Conservation (phyloP, 2,888 invertebrate genomes). For the Spisula subtruncata region DNA sequence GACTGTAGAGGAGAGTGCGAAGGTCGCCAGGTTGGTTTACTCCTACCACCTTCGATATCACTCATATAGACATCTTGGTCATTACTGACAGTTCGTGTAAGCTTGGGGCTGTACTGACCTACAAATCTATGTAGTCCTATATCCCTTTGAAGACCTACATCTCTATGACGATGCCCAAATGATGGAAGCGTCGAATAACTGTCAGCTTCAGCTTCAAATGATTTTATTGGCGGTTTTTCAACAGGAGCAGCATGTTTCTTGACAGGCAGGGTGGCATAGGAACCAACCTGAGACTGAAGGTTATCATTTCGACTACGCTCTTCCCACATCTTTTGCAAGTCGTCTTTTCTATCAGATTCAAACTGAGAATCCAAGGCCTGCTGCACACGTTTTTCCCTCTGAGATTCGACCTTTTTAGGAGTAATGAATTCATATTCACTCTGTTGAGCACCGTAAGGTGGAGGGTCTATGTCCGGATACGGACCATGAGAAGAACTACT, state of each 20-base stretch:
- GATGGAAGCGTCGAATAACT: constrained; percentile 79
- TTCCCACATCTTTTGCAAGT: constrained; percentile 54
- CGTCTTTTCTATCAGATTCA: constrained; percentile 13
- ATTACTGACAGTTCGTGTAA: constrained; percentile 48
- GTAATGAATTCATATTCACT: constrained; percentile 58
- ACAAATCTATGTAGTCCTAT: not conserved
- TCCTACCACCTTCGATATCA: constrained; percentile 67
- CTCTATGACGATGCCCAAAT: constrained; percentile 44
- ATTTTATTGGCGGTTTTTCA: constrained; percentile 37
- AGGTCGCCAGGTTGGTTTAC: constrained; percentile 67
- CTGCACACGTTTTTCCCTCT: constrained; percentile 57
- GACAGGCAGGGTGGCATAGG: constrained; percentile 74
- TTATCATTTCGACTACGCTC: constrained; percentile 18
- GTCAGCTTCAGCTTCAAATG: constrained; percentile 69
- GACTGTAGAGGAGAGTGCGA: constrained; percentile 49
- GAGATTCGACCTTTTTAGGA: constrained; percentile 58
- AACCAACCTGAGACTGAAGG: constrained; percentile 55
- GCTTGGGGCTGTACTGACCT: constrained; percentile 38
- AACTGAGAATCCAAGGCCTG: constrained; percentile 51
- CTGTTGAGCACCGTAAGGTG: constrained; percentile 42
- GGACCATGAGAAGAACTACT: constrained; percentile 25
- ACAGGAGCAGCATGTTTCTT: constrained; percentile 64
- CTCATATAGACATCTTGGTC: constrained; percentile 64
- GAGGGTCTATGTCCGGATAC: constrained; percentile 42
- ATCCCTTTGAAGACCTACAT: no score